Base-by-base conservation (phyloP, 2,888 invertebrate species). In the Dinocampus coccinellae region DNA sequence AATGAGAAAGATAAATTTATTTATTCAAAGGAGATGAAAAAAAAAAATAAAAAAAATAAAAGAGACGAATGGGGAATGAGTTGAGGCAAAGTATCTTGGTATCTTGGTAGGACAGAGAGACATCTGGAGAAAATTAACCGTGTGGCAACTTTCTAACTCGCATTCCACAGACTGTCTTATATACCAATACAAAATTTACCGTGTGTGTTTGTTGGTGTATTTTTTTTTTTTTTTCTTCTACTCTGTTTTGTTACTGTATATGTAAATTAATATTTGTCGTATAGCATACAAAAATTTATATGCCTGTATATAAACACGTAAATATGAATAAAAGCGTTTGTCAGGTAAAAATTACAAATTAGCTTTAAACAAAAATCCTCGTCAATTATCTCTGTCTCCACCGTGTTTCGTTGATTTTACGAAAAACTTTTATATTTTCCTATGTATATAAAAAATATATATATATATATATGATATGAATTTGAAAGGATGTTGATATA, bases 121-220 rank as follows among this genome's bases (percentile, higher is more conserved):
- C 77, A 77, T 77, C 75, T 77, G 77, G 77, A 77, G 72, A 73
- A 74, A 73, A 77, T 77, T 75, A 77, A 68, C 68, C 68, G 47
- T 61, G 60, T 61, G 33, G 47, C 67, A 61, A 68, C 68, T 61
- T 68, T 61, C 24, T 68, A 68, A 68, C 68, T 68, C 68, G 52
- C 68, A 60, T 60, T 26, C 63, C 29, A 9, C 26, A 68, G 60
- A 60, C 68, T 61, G 29, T 52, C 63, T 16, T 52, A 13, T 29
- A 47, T 55, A 55, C 13, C n/a, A n/a, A 11, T 11, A 55, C 24
- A 55, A 55, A 55, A 11, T 24, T 26, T 55, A 11, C 2, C 10
- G 55, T 26, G 55, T 10, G 24, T 55, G 39, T n/a, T n/a, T 39
- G 39, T 39, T n/a, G n/a, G n/a, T 39, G n/a, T n/a, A n/a, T n/a